Conservation (phyloP, 2,888 invertebrate genomes). For the Ophion slaviceki region DNA sequence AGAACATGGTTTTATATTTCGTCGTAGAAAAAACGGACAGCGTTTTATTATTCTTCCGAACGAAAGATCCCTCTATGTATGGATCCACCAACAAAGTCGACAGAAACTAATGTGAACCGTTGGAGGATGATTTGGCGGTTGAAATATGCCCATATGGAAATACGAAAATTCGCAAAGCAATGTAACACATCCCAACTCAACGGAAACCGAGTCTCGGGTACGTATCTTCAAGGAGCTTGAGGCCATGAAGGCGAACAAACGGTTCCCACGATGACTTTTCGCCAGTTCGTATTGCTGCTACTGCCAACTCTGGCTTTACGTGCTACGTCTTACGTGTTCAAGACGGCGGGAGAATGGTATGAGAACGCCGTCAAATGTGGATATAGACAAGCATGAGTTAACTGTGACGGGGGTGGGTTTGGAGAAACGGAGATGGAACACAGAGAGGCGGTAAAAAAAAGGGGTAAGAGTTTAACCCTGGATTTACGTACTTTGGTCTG, state of each 20-base stretch:
- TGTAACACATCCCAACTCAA: too few species aligned
- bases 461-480: slow-evolving; percentile 21
- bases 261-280: slow-evolving; percentile 59
- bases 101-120: too few species aligned
- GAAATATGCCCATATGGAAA: too few species aligned
- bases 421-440: slow-evolving; percentile 9
- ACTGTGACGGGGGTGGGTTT: neutral
- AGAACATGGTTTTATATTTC: too few species aligned
- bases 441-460: neutral
- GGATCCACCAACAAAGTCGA: too few species aligned
- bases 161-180: too few species aligned
- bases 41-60: too few species aligned
- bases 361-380: slow-evolving; percentile 1
- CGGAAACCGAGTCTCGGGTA: slow-evolving; percentile 53
- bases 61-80: too few species aligned
- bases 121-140: too few species aligned
- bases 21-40: too few species aligned
- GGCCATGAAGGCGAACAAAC: slow-evolving; percentile 60
- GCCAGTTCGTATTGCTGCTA: slow-evolving; percentile 46
- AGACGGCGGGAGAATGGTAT: neutral
- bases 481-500: slow-evolving; percentile 84
- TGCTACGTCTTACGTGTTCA: slow-evolving; percentile 7
- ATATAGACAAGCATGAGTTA: neutral
- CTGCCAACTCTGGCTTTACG: slow-evolving; percentile 40
- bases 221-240: slow-evolving; percentile 53